These are phyloP conservation scores for Epizoanthus illoricatus DNA, from an alignment of 92 coral and sea anemone species.

Conservation along the genomic window DNA sequence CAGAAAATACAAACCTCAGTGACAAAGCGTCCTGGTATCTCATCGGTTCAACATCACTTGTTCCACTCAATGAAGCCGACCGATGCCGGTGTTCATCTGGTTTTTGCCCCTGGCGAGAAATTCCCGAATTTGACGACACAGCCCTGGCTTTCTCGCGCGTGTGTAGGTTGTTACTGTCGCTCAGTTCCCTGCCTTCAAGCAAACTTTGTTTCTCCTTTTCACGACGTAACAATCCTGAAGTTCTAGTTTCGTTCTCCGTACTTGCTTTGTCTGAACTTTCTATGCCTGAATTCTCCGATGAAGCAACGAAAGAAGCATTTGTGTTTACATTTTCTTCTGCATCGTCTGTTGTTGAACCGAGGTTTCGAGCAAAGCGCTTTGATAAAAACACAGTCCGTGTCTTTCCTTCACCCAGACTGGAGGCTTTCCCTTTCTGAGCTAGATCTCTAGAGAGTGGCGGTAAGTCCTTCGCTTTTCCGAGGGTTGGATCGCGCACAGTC, in stretches of 20 bases:
- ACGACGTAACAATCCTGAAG: slow-evolving; percentile 62
- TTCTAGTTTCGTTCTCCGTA: slow-evolving; percentile 35
- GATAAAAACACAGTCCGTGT: slow-evolving; percentile 50
- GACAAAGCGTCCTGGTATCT: slow-evolving; percentile 73
- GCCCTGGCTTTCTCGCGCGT: neutral
- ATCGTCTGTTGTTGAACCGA: slow-evolving; percentile 52
- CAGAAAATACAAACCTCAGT: slow-evolving; percentile 54
- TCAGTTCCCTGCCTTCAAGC: slow-evolving; percentile 28
- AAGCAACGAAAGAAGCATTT: slow-evolving; percentile 12
- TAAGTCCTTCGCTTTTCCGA: slow-evolving; percentile 27
- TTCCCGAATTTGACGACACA: slow-evolving; percentile 27
- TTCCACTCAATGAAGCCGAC: neutral
- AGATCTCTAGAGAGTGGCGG: slow-evolving; percentile 38
- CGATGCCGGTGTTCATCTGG: neutral
- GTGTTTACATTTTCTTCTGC: slow-evolving; percentile 34
- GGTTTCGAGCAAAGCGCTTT: slow-evolving; percentile 77
- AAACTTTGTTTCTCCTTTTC: slow-evolving; percentile 66
- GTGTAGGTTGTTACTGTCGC: neutral
- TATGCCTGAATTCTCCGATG: slow-evolving; percentile 19
- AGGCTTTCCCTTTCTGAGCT: slow-evolving; percentile 31
- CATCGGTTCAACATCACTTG: slow-evolving; percentile 32
- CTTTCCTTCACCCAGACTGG: slow-evolving; percentile 23
- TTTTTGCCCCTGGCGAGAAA: neutral
- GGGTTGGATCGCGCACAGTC: neutral
- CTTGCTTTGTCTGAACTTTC: slow-evolving; percentile 24